Evolutionary conservation across 1,140 invertebrate species (phyloP).

Genomic region (Cotesia typhae): DNA sequence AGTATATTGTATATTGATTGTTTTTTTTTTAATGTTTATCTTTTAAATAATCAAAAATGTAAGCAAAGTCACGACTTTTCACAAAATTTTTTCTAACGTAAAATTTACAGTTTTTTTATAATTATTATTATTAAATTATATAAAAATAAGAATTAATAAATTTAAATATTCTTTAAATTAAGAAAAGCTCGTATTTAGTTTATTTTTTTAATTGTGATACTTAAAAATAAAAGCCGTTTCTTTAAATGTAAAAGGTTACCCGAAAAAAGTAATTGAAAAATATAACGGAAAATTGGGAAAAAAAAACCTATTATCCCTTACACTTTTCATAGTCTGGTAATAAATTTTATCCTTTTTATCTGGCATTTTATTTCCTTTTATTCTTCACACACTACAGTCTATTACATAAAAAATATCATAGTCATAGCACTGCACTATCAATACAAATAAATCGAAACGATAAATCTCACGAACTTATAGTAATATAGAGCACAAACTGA

Average conservation of each 20-base stretch:
- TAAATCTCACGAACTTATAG: neutral
- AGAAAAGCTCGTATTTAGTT: neutral
- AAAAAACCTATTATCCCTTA: conserved; percentile 14
- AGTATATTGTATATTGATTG: no score
- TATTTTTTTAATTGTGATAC: no score
- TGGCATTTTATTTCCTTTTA: conserved; percentile 21
- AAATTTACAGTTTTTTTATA: no score
- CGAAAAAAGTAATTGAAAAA: neutral
- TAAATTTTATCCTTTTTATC: conserved; percentile 27
- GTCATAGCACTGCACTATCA: neutral
- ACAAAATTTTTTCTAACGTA: no score
- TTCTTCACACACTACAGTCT: neutral
- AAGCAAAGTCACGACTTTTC: no score
- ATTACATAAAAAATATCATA: neutral
- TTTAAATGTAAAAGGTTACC: neutral
- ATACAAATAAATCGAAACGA: neutral
- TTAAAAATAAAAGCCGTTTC: neutral
- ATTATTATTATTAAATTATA: no score
- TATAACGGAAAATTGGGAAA: neutral
- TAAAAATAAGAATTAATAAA: no score
- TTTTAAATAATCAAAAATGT: no score
- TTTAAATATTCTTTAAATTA: neutral
- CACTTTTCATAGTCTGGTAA: conserved; percentile 21
- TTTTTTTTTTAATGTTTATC: no score
- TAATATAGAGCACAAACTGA: conserved; percentile 14